A percentile compares a stretch with the other conserved stretches of the same genome.
Evolutionary conservation across 2,113 vertebrate genomes (phyloP).

Genomic region (Zosterops lateralis): DNA sequence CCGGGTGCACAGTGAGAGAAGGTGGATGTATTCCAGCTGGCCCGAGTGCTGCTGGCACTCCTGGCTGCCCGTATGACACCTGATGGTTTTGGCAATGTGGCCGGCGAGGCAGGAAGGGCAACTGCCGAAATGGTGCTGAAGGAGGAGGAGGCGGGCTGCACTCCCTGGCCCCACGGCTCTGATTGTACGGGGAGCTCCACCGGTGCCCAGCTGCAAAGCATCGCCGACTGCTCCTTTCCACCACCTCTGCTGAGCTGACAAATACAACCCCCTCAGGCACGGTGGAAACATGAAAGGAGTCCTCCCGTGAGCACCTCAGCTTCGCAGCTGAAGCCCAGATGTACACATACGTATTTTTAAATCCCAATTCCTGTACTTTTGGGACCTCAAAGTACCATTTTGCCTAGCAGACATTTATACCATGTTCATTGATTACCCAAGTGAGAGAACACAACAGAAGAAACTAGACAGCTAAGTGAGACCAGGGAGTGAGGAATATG

Average conservation of each 20-base stretch:
- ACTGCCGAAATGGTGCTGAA: background rate
- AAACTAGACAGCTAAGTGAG: background rate
- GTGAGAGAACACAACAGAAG: background rate
- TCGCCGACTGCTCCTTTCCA: background rate
- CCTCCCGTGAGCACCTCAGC: background rate
- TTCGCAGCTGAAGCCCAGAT: background rate
- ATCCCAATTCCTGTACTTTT: constrained; percentile 29
- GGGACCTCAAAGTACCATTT: constrained; percentile 15
- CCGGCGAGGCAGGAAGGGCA: background rate
- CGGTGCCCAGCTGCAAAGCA: background rate
- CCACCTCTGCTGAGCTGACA: background rate
- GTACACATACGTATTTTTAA: background rate
- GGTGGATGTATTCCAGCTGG: background rate
- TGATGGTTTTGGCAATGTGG: background rate
- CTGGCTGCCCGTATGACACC: background rate
- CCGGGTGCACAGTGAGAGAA: background rate
- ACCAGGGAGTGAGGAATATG: background rate
- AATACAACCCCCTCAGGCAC: background rate
- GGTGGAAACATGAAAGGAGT: background rate
- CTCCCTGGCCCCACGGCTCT: background rate
- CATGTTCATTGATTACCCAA: constrained; percentile 50
- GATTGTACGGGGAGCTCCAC: background rate
- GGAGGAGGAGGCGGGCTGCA: background rate
- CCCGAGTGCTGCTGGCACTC: background rate
- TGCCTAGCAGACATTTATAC: constrained; percentile 53